Conservation (phyloP, 2,113 vertebrate species). For the Petromus typicus region DNA sequence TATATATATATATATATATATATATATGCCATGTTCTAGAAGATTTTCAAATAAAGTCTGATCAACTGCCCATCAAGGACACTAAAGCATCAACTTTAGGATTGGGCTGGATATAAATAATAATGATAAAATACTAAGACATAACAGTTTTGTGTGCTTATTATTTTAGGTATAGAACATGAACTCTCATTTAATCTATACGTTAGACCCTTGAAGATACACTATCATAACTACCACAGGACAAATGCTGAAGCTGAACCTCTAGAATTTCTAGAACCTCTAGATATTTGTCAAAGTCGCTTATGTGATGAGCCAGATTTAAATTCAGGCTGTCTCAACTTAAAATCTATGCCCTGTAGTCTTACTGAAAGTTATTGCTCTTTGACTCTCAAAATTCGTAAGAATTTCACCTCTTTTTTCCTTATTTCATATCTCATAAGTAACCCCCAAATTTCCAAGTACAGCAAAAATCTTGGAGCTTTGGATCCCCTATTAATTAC, state of each 20-base stretch:
- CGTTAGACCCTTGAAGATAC: background rate
- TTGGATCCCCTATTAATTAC: background rate
- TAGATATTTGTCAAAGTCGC: background rate
- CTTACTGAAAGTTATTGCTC: background rate
- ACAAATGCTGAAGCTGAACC: background rate
- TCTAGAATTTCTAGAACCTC: background rate
- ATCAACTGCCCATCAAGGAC: background rate
- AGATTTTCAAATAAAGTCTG: slow-evolving; percentile 2
- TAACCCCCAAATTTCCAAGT: background rate
- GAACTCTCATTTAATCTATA: background rate
- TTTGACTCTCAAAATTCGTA: background rate
- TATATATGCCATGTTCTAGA: background rate
- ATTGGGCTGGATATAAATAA: background rate
- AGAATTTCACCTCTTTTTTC: background rate
- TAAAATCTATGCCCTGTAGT: background rate
- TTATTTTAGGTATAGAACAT: background rate
- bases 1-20: background rate
- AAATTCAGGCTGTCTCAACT: background rate
- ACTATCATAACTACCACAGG: background rate
- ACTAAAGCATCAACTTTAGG: background rate
- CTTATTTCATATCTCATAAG: background rate
- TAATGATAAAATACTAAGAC: background rate
- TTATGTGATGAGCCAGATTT: background rate
- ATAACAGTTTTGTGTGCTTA: background rate
- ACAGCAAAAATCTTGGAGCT: background rate